Percentiles rank a stretch among this genome's conserved stretches.
These are phyloP conservation scores for Heteractis magnifica DNA, from an alignment of 92 coral and sea anemone species.

Conservation along the genomic window DNA sequence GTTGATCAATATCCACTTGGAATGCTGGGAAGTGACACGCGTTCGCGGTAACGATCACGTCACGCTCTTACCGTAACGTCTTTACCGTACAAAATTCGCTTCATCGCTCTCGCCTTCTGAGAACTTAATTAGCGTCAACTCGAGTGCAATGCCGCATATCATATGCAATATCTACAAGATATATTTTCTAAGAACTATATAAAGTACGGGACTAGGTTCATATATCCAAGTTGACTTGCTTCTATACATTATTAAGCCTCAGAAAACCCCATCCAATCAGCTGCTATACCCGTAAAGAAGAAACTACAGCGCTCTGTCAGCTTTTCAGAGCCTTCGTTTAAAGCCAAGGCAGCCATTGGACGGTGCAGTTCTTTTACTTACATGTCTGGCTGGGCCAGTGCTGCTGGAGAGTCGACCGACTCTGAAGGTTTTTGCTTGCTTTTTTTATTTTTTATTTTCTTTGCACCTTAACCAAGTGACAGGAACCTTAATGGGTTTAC, in stretches of 20 bases:
- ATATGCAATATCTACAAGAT: background rate
- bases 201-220: background rate
- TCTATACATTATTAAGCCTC: constrained; percentile 18
- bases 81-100: too few species aligned
- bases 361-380: constrained; percentile 56
- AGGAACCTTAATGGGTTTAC: too few species aligned
- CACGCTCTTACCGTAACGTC: too few species aligned
- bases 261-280: constrained; percentile 33
- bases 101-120: too few species aligned
- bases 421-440: constrained; percentile 38
- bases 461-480: constrained; percentile 6
- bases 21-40: too few species aligned
- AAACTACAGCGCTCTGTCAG: constrained; percentile 64
- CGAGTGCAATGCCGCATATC: background rate
- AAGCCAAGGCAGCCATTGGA: constrained; percentile 53
- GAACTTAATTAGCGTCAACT: too few species aligned
- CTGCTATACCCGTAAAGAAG: constrained; percentile 55
- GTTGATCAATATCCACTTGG: too few species aligned
- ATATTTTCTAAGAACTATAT: background rate
- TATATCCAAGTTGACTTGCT: constrained; percentile 1
- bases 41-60: too few species aligned
- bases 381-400: constrained; percentile 46
- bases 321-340: constrained; percentile 61
- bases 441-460: constrained; percentile 6
- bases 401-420: constrained; percentile 41